A percentile compares a stretch with the other conserved stretches of the same genome.
phyloP scores from a whole-genome alignment of 2,797 vertebrate genomes.

The Odontamblyopus lacepedii region DNA sequence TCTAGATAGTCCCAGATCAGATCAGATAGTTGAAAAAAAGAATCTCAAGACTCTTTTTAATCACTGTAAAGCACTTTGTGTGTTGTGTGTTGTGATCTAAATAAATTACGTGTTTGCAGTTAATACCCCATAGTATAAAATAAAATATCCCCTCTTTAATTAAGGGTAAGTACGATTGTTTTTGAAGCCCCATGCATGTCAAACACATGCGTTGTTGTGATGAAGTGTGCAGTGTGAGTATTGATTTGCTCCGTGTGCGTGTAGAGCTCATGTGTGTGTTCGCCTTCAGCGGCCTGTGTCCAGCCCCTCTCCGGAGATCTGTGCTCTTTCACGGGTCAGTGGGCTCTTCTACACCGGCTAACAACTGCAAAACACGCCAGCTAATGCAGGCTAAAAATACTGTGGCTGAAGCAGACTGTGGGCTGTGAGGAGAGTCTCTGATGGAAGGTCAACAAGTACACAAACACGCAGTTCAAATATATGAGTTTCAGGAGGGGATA shows the following conservation, averaged over 20 bases:
- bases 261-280: constrained; percentile 43
- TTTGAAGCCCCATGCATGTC: no score
- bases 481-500: no score
- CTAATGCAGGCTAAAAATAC: constrained; percentile 57
- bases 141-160: no score
- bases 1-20: no score
- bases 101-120: no score
- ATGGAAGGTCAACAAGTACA: neutral
- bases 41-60: no score
- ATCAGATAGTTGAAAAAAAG: no score
- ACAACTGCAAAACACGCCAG: constrained; percentile 46
- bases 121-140: no score
- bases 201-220: neutral
- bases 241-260: constrained; percentile 45
- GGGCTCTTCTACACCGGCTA: constrained; percentile 40
- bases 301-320: constrained; percentile 52
- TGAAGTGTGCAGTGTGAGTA: constrained; percentile 4
- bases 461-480: no score
- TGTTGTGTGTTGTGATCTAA: no score
- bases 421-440: constrained; percentile 27
- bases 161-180: no score
- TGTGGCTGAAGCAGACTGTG: neutral
- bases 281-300: constrained; percentile 1
- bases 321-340: constrained; percentile 56
- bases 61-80: no score